phyloP scores from a whole-genome alignment of 2,113 vertebrate genomes.

The Ciconia maguari region DNA sequence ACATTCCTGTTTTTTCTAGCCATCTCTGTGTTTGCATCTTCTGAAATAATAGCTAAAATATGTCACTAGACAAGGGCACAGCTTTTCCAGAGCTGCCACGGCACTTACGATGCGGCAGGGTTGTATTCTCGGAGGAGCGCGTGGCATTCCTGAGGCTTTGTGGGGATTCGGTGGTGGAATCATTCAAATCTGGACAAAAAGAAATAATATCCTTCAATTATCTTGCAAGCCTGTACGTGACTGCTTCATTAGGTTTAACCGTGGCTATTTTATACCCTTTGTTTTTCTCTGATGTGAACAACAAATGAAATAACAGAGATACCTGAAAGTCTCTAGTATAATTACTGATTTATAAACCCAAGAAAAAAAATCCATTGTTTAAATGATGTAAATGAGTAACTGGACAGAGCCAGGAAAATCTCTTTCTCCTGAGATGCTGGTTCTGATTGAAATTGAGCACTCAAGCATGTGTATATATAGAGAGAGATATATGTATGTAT shows the following conservation, averaged over 20 bases:
- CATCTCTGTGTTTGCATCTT: rapidly evolving
- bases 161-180: not conserved
- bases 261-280: not conserved
- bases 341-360: not conserved
- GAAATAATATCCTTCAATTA: not conserved
- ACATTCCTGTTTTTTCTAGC: not conserved
- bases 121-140: not conserved
- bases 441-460: not conserved
- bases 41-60: not conserved
- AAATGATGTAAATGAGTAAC: not conserved
- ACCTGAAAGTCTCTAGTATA: not conserved
- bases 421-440: not conserved
- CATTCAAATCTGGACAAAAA: not conserved
- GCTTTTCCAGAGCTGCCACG: not conserved
- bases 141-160: not conserved
- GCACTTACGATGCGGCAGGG: not conserved
- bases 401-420: not conserved
- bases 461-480: not conserved
- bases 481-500: not conserved
- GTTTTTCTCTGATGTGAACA: not conserved
- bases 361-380: not conserved
- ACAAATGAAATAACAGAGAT: not conserved
- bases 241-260: not conserved
- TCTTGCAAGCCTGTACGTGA: not conserved
- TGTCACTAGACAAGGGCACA: not conserved